Conservation (phyloP, 2,797 vertebrate species). For the Antennarius maculatus region DNA sequence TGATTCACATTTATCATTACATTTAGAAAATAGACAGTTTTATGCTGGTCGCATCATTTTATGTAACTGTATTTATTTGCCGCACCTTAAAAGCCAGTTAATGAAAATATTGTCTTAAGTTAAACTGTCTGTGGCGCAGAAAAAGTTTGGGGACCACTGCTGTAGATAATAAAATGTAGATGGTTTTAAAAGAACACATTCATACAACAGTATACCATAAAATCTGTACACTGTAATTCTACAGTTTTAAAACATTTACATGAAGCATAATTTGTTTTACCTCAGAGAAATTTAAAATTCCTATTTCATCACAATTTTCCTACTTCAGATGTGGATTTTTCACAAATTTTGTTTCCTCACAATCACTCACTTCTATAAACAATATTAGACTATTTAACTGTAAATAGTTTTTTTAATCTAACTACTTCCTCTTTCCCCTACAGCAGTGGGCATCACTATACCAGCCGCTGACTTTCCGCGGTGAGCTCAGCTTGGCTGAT, state of each 20-base stretch:
- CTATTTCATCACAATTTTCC: background rate
- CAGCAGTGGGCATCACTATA: conserved; percentile 98
- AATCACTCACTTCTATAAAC: background rate
- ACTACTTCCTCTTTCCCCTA: conserved; percentile 35
- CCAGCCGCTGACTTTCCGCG: conserved; percentile 88
- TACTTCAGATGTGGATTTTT: background rate
- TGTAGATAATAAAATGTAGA: background rate
- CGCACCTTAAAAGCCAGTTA: too few species aligned
- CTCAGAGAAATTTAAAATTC: background rate
- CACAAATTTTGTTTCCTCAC: background rate
- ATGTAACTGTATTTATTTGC: too few species aligned
- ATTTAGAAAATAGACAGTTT: too few species aligned
- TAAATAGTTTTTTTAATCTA: background rate
- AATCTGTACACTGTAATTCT: background rate
- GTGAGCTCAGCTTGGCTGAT: conserved; percentile 75
- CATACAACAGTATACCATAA: background rate
- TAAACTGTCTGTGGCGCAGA: too few species aligned
- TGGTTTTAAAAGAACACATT: background rate
- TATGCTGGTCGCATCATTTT: too few species aligned
- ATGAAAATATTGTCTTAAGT: too few species aligned
- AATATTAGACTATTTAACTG: background rate
- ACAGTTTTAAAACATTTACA: background rate
- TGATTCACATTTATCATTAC: too few species aligned
- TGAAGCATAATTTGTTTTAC: background rate
- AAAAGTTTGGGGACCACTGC: too few species aligned